Base-by-base conservation (phyloP, 2,797 vertebrate species). In the Antennarius maculatus region DNA sequence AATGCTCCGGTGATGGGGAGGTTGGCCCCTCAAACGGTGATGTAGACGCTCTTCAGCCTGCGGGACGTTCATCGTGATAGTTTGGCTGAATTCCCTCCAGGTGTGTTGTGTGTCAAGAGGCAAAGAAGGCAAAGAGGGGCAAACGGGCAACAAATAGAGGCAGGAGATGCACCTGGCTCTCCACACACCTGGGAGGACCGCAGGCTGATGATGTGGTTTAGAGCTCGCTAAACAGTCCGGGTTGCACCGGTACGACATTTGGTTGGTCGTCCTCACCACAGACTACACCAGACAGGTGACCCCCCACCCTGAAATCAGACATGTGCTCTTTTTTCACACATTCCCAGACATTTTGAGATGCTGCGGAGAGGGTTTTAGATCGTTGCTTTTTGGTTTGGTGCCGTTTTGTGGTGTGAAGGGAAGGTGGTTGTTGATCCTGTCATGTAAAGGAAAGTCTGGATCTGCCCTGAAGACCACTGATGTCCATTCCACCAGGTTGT, bases 141-240 rank as follows among this genome's bases (percentile, higher is more conserved):
- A 53, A 61, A 69, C 2, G 34, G 29, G 23, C 48, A 23, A 45
- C 54, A 74, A 39, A 54, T 48, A 57, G 57, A n/a, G 57, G 47
- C 60, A 28, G 13, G 66, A 39, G 57, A n/a, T 31, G 77, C 83
- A 86, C 74, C 87, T 89, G 82, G 80, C 67, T 79, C 71, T 78
- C 59, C 58, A 55, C 55, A 58, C 84, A 84, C 82, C 84, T 85
- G 79, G 69, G 74, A 67, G 65, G 56, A 56, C 69, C 8, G 57
- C 12, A 51, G 76, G 65, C 62, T 77, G 74, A 82, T 77, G 71
- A 54, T 77, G 87, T 62, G 76, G 73, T 66, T 79, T 66, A 49
- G 68, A 67, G 63, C 69, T 66, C 1, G 60, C 70, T 84, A 69
- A 83, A 81, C 57, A 65, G 51, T 6, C 62, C 27, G 4, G 54